Percentiles rank a stretch among this genome's conserved stretches.
Conservation (phyloP, 2,113 vertebrate species). For the Ammodytes dubius region DNA sequence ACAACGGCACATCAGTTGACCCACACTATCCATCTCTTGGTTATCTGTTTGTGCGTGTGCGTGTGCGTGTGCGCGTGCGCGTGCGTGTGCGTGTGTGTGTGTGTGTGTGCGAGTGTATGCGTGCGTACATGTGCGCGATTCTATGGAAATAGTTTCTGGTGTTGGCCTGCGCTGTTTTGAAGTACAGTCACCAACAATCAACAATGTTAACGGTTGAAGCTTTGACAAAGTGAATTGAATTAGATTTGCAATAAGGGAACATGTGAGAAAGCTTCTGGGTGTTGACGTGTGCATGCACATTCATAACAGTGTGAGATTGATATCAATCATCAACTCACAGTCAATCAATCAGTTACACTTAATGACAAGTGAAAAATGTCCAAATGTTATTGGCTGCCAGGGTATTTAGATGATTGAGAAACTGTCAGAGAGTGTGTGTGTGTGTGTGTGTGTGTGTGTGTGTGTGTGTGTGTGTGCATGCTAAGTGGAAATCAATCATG, state of each 20-base stretch:
- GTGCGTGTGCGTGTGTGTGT: slow-evolving; percentile 3
- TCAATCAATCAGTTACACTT: not conserved
- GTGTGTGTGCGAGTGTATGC: not conserved
- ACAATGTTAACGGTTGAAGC: not conserved
- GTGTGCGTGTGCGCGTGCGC: too few relatives aligned
- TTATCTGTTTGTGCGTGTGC: slow-evolving; percentile 6
- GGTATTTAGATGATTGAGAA: slow-evolving; percentile 7
- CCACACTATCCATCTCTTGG: slow-evolving; percentile 5
- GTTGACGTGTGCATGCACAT: not conserved
- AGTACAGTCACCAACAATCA: too few relatives aligned
- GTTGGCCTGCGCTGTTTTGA: too few relatives aligned
- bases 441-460: slow-evolving; percentile 18
- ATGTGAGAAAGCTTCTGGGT: not conserved
- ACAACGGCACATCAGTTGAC: slow-evolving; percentile 27
- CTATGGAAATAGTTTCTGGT: too few relatives aligned
- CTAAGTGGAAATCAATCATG: slow-evolving; percentile 5
- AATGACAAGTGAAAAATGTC: slow-evolving; percentile 13
- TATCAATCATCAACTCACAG: slow-evolving; percentile 3
- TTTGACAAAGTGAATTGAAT: not conserved
- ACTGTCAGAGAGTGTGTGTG: slow-evolving; percentile 20
- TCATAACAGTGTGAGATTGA: not conserved
- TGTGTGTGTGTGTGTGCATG: not conserved
- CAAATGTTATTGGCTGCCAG: slow-evolving; percentile 2
- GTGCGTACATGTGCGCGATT: too few relatives aligned
- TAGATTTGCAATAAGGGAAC: not conserved